Evolutionary conservation across 2,113 vertebrate genomes (phyloP).

Genomic region (Micronycteris hirsuta): DNA sequence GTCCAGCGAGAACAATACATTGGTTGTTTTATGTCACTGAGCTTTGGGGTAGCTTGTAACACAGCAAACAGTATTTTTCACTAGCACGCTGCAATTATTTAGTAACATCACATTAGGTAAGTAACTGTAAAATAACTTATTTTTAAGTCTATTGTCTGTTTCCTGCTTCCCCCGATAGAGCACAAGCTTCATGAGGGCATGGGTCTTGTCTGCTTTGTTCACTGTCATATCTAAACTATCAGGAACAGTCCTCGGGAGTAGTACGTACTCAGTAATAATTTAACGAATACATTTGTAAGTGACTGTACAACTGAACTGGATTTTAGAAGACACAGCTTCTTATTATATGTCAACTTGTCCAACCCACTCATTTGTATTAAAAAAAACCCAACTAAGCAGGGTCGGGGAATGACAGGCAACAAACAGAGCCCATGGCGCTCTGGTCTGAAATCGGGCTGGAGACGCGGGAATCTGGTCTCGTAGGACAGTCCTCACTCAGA

Average conservation of each 20-base stretch:
- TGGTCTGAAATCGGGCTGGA: background rate
- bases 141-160: background rate
- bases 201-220: background rate
- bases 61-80: background rate
- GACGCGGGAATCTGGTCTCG: background rate
- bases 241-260: background rate
- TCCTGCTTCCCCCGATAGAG: background rate
- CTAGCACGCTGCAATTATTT: background rate
- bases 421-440: background rate
- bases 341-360: slow-evolving; percentile 22
- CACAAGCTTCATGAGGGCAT: background rate
- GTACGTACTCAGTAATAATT: slow-evolving; percentile 15
- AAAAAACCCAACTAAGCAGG: background rate
- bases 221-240: background rate
- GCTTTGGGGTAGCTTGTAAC: background rate
- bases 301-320: background rate
- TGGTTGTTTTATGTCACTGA: background rate
- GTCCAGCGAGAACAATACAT: background rate
- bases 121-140: background rate
- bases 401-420: background rate
- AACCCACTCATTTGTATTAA: background rate
- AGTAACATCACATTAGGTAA: background rate
- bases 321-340: slow-evolving; percentile 28
- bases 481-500: background rate
- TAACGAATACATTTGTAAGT: background rate